These are phyloP conservation scores for Eupithecia inturbata DNA, from an alignment of 2,888 invertebrate genomes.

Conservation along the genomic window DNA sequence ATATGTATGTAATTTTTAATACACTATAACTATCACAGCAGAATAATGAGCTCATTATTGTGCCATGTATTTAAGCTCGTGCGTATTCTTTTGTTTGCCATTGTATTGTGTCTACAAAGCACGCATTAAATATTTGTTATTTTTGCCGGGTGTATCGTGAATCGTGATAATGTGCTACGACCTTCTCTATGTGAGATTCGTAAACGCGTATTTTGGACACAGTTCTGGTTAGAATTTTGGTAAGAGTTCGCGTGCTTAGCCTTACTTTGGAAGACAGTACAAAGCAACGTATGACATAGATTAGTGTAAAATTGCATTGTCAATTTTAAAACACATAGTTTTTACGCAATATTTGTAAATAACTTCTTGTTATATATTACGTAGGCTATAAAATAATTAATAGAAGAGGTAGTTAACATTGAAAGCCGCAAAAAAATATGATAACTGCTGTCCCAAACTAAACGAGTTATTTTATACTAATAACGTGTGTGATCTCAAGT, in stretches of 20 bases:
- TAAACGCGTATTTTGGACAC: background rate
- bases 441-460: background rate
- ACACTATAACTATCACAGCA: too few species aligned
- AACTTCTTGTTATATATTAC: background rate
- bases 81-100: background rate
- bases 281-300: background rate
- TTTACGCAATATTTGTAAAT: background rate
- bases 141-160: background rate
- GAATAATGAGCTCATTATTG: too few species aligned
- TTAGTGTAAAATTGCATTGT: background rate
- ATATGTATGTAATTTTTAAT: too few species aligned
- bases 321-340: background rate
- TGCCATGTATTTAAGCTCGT: too few species aligned
- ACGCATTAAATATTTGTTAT: background rate
- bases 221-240: background rate
- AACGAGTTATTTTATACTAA: background rate
- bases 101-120: background rate
- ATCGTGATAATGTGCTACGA: background rate
- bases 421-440: background rate
- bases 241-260: background rate
- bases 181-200: background rate
- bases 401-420: background rate
- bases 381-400: background rate
- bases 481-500: conserved; percentile 12
- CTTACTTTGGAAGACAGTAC: background rate